A percentile compares a stretch with the other conserved stretches of the same genome.
Evolutionary conservation across 2,113 vertebrate genomes (phyloP).

Genomic region (Apus apus): DNA sequence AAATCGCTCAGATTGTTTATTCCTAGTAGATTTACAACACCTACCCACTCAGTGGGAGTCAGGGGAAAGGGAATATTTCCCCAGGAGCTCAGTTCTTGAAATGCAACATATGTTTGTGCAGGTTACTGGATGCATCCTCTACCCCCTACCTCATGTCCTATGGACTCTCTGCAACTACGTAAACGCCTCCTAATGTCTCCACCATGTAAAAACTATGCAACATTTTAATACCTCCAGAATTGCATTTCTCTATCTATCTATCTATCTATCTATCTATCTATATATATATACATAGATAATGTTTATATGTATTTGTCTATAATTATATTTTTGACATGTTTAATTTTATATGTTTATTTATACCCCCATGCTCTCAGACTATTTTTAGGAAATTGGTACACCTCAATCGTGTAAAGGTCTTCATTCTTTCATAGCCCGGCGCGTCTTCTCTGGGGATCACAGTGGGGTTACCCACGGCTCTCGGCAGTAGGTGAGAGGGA

Average conservation of each 20-base stretch:
- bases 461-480: too few species aligned
- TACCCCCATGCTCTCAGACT: not conserved
- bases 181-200: not conserved
- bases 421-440: fast-evolving
- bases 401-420: fast-evolving
- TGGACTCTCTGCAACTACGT: not conserved
- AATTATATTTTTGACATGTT: too few species aligned
- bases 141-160: not conserved
- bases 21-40: not conserved
- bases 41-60: not conserved
- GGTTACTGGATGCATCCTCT: not conserved
- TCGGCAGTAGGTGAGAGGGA: fast-evolving
- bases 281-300: not conserved
- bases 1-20: not conserved
- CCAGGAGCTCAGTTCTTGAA: not conserved
- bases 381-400: not conserved
- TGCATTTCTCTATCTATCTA: fast-evolving
- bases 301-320: too few species aligned
- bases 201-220: fast-evolving
- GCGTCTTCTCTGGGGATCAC: not conserved
- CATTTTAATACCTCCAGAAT: not conserved
- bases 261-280: not conserved
- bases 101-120: not conserved
- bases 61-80: not conserved
- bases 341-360: not conserved